phyloP scores from a whole-genome alignment of 2,888 invertebrate genomes.

The Sarcophaga rosellei region DNA sequence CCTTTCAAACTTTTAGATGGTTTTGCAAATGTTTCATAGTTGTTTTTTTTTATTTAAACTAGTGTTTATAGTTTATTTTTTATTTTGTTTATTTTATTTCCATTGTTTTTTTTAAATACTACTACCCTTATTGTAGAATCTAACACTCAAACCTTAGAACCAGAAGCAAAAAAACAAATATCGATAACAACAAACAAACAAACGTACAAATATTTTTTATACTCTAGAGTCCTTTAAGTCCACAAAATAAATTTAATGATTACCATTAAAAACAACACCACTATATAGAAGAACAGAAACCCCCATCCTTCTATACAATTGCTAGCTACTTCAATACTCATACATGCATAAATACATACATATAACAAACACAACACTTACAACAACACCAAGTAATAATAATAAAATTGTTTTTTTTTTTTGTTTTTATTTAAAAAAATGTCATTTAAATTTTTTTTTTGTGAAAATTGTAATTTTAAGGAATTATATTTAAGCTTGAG shows the following conservation, averaged over 20 bases:
- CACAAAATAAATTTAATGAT: conserved; percentile 3
- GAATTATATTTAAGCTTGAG: no score
- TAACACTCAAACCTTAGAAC: conserved; percentile 28
- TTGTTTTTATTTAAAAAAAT: no score
- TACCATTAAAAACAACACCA: not conserved
- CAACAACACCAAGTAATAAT: not conserved
- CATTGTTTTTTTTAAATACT: conserved; percentile 1
- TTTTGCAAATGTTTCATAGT: not conserved
- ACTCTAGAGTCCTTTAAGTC: conserved; percentile 28
- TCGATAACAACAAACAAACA: not conserved
- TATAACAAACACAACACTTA: conserved; percentile 1
- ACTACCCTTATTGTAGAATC: not conserved
- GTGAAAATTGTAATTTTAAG: no score
- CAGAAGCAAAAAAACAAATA: not conserved
- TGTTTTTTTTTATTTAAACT: not conserved
- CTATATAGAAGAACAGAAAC: conserved; percentile 33
- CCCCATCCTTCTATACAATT: conserved; percentile 7
- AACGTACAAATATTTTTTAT: conserved; percentile 50
- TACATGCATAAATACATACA: conserved; percentile 27
- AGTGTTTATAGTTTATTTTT: not conserved
- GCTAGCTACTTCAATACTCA: conserved; percentile 23
- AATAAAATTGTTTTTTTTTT: no score
- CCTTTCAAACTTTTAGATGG: no score
- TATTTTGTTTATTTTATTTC: not conserved
- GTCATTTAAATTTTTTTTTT: no score